A percentile compares a stretch with the other conserved stretches of the same genome.
phyloP scores from a whole-genome alignment of 2,888 invertebrate species.

The Loripinus fragilis region DNA sequence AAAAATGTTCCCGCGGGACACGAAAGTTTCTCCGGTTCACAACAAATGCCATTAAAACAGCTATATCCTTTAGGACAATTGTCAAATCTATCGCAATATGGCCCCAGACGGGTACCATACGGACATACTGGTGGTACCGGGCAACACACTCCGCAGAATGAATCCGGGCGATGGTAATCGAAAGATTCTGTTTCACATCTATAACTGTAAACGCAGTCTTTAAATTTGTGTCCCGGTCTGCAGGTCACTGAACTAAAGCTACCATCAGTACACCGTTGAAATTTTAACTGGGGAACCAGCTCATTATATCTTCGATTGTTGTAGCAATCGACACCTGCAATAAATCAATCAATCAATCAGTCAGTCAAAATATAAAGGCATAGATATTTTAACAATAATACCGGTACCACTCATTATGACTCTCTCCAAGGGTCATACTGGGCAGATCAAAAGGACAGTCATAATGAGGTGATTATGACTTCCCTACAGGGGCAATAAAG shows the following conservation, averaged over 20 bases:
- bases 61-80: constrained; percentile 36
- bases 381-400: too few species aligned
- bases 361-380: background rate
- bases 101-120: constrained; percentile 27
- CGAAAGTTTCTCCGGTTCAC: constrained; percentile 8
- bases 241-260: background rate
- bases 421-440: too few species aligned
- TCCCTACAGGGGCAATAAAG: too few species aligned
- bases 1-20: constrained; percentile 1
- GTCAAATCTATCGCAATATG: constrained; percentile 22
- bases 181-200: background rate
- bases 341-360: too few species aligned
- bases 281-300: background rate
- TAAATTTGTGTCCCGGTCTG: constrained; percentile 13
- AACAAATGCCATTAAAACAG: constrained; percentile 44
- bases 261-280: background rate
- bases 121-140: constrained; percentile 32
- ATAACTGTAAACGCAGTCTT: background rate
- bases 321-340: background rate
- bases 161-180: background rate
- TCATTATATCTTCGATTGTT: background rate
- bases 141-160: constrained; percentile 46
- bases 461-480: too few species aligned
- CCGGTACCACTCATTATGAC: too few species aligned
- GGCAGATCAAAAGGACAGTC: too few species aligned